A percentile compares a stretch with the other conserved stretches of the same genome.
These are phyloP conservation scores for Rhabdornis inornatus DNA, from an alignment of 2,113 vertebrate genomes.

Conservation along the genomic window DNA sequence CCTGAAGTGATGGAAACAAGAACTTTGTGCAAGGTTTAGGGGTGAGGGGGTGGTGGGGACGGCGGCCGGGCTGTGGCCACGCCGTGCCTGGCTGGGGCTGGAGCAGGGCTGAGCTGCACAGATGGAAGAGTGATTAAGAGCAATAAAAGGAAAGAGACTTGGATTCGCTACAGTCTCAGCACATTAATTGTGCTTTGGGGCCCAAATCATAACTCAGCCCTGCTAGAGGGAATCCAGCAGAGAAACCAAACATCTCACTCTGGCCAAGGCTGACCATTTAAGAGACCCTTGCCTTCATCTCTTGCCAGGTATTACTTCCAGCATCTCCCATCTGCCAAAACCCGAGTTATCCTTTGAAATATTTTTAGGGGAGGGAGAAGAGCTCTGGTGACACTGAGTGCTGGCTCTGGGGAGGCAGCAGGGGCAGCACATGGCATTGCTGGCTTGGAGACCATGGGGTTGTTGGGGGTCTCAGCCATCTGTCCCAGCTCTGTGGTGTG, in stretches of 20 bases:
- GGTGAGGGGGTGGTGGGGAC: accelerated
- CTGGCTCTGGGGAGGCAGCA: accelerated
- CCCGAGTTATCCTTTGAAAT: background rate
- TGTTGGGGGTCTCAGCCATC: background rate
- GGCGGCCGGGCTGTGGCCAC: background rate
- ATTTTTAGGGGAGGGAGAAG: background rate
- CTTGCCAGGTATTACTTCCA: constrained; percentile 55
- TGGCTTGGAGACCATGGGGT: background rate
- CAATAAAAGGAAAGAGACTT: constrained; percentile 66
- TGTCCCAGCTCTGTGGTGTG: background rate
- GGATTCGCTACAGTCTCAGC: constrained; percentile 60
- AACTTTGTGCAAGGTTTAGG: background rate
- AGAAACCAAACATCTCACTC: constrained; percentile 38
- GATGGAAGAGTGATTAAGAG: constrained; percentile 69
- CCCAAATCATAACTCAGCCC: constrained; percentile 43
- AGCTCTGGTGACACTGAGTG: background rate
- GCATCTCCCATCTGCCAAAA: constrained; percentile 35
- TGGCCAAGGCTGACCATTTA: constrained; percentile 61
- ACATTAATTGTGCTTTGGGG: constrained; percentile 66
- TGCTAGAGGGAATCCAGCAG: constrained; percentile 60
- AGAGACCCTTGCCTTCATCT: constrained; percentile 62
- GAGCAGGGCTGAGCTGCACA: constrained; percentile 16
- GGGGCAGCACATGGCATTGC: background rate
- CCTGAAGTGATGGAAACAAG: background rate
- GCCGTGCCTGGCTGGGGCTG: background rate